Conservation (phyloP, 2,113 vertebrate genomes). For the Phylloscopus trochilus region DNA sequence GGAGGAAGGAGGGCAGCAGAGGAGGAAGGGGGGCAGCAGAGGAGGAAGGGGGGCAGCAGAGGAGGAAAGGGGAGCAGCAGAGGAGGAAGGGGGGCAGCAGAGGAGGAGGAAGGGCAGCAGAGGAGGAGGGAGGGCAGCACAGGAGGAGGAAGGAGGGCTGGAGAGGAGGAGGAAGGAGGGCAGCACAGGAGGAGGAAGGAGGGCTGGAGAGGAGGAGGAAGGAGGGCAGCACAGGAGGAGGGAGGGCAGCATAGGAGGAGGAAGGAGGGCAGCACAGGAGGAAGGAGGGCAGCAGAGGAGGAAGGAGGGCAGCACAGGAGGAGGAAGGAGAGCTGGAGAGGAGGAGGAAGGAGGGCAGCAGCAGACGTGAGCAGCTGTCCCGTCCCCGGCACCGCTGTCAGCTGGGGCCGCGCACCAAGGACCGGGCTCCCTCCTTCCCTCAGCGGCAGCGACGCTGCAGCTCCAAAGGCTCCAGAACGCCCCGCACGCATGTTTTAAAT, state of each 20-base stretch:
- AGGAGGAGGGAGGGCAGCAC: not conserved
- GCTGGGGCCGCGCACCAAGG: not conserved
- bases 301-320: not conserved
- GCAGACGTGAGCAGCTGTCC: not conserved
- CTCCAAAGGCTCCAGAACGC: not conserved
- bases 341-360: not conserved
- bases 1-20: not conserved
- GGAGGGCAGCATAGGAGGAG: not conserved
- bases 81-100: too few relatives aligned
- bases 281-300: not conserved
- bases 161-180: not conserved
- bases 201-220: not conserved
- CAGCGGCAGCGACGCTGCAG: not conserved
- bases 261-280: not conserved
- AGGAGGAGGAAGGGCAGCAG: not conserved
- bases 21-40: not conserved
- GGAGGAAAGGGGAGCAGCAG: not conserved
- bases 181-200: not conserved
- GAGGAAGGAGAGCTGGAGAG: not conserved
- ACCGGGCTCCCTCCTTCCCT: not conserved
- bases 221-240: not conserved
- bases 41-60: not conserved
- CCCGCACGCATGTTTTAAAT: conserved; percentile 12
- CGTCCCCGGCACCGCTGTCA: not conserved
- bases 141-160: not conserved